Conservation (phyloP, 1,140 invertebrate genomes). For the Micrasema longulum region DNA sequence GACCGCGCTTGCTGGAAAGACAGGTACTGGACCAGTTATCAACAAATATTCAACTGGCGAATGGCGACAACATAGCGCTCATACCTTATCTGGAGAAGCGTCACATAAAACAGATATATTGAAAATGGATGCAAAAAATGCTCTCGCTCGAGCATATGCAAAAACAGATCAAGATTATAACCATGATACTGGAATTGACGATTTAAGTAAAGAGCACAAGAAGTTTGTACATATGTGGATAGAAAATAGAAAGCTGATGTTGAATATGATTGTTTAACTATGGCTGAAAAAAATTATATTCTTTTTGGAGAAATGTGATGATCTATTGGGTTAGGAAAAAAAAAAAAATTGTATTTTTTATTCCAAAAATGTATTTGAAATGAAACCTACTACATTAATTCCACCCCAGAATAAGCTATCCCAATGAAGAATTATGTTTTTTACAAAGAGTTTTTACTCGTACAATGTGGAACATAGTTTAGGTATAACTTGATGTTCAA, state of each 20-base stretch:
- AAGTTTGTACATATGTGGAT: slow-evolving; percentile 66
- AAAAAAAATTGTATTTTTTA: not conserved
- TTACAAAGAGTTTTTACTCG: too few species aligned
- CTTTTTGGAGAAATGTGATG: slow-evolving; percentile 70
- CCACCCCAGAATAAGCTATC: too few species aligned
- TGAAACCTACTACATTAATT: too few species aligned
- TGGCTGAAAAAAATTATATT: slow-evolving; percentile 75
- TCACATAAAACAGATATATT: slow-evolving; percentile 61
- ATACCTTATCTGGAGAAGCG: slow-evolving; percentile 67
- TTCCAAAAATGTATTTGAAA: too few species aligned
- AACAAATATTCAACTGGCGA: slow-evolving; percentile 78
- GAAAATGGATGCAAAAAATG: slow-evolving; percentile 70
- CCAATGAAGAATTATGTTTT: too few species aligned
- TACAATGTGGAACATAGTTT: too few species aligned
- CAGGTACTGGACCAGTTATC: slow-evolving; percentile 76
- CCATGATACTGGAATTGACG: slow-evolving; percentile 74
- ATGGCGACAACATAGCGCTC: slow-evolving; percentile 75
- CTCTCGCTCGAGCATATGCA: slow-evolving; percentile 71
- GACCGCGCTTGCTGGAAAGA: slow-evolving; percentile 74
- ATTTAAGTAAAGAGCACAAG: slow-evolving; percentile 71
- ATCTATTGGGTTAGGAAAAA: not conserved
- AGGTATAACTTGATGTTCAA: too few species aligned
- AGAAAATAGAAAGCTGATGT: slow-evolving; percentile 75
- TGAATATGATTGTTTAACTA: slow-evolving; percentile 73
- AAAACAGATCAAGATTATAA: slow-evolving; percentile 74